Base-by-base conservation (phyloP, 2,113 vertebrate genomes). In the Sapayoa aenigma region DNA sequence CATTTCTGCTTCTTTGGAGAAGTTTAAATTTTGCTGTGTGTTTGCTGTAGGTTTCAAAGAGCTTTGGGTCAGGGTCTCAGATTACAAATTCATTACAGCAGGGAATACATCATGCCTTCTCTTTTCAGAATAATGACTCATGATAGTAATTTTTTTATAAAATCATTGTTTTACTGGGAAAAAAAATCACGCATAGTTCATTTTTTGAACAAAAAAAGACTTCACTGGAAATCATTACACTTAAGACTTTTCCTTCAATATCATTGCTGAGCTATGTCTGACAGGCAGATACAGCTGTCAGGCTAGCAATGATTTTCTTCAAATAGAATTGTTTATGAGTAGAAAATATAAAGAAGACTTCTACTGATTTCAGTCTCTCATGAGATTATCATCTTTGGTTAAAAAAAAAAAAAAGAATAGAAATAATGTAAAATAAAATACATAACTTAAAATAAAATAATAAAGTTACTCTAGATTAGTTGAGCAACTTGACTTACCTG, bases 131-230 rank as follows among this genome's bases (percentile, higher is more conserved):
- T 17, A 71, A 37, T 16, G 16, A 33, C 20, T 68, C 21, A 18
- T 33, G 3, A 55, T 15, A 72, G 6, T 11, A 79, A 72, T 72
- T 81, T 35, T 9, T 72, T 82, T 23, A 33, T 20, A 53, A 84
- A 53, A 87, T 15, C 39, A 6, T 21, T 35, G 4, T 65, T 39
- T 62, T 69, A 23, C 15, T 42, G 23, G 16, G 49, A n/a, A n/a
- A 74, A 63, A 87, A 31, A 21, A 37, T 28, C 27, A 65, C 18
- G 28, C 18, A 22, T 23, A 67, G 3, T 6, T 84, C 5, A 3
- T 3, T 47, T 20, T 69, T 58, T 21, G 17, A 20, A 46, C n/a
- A 4, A 21, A 53, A 62, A 78, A 72, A 12, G 0, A 0, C 3
- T 74, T 86, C 47, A 42, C 21, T 47, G 18, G 28, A 63, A 82